Percentiles rank a stretch among this genome's conserved stretches.
Evolutionary conservation across 2,797 vertebrate genomes (phyloP).

Genomic region (Labeo calbasu): DNA sequence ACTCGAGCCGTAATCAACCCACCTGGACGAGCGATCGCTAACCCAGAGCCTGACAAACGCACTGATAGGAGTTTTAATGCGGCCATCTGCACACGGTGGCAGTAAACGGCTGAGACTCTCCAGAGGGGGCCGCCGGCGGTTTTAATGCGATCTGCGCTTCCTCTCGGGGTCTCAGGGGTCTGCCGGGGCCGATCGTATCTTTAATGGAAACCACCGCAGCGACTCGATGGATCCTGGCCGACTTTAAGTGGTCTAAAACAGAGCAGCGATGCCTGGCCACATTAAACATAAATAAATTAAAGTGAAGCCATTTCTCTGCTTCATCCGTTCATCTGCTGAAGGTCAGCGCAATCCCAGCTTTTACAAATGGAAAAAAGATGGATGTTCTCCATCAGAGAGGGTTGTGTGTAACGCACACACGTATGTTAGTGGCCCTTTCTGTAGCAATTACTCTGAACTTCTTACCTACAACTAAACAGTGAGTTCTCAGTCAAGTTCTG

Average conservation of each 20-base stretch:
- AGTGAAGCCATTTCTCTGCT: constrained; percentile 59
- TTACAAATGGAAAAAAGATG: constrained; percentile 64
- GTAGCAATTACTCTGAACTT: neutral
- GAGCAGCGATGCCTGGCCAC: constrained; percentile 45
- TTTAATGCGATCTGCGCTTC: constrained; percentile 40
- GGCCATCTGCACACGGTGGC: constrained; percentile 22
- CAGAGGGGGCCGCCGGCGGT: constrained; percentile 37
- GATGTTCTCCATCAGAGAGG: constrained; percentile 48
- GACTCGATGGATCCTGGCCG: constrained; percentile 47
- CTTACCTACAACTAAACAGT: neutral
- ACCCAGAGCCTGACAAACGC: neutral
- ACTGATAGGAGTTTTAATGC: constrained; percentile 34
- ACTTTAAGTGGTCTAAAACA: constrained; percentile 64
- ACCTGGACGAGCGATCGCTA: neutral
- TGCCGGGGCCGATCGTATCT: constrained; percentile 46
- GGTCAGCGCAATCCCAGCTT: constrained; percentile 61
- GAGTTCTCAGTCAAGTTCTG: neutral
- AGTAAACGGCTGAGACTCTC: constrained; percentile 24
- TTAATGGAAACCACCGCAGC: constrained; percentile 60
- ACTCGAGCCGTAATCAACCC: neutral
- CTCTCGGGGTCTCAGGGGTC: constrained; percentile 46
- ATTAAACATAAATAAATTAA: constrained; percentile 71
- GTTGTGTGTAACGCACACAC: constrained; percentile 17
- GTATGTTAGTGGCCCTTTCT: neutral
- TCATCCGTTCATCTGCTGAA: constrained; percentile 58